Base-by-base conservation (phyloP, 2,888 invertebrate genomes). In the Agapostemon virescens region DNA sequence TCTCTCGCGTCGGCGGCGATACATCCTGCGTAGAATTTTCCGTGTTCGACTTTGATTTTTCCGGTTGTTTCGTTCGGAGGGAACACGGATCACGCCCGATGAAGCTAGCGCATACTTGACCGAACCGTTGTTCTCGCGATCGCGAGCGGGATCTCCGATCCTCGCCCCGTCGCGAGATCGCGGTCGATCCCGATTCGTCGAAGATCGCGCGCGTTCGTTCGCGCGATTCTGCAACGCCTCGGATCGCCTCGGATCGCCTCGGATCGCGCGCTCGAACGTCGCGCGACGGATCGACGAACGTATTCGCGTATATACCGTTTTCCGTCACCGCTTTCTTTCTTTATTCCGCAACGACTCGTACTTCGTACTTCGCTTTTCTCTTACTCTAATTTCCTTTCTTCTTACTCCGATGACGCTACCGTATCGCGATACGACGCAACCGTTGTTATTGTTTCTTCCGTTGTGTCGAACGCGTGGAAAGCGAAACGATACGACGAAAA, bases 301-400 rank as follows among this genome's bases (percentile, higher is more conserved):
- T n/a, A n/a, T n/a, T n/a, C n/a, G n/a, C n/a, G n/a, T n/a, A n/a
- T n/a, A n/a, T n/a, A n/a, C n/a, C n/a, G n/a, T n/a, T n/a, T n/a
- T n/a, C 11, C n/a, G n/a, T 49, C 26, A 26, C 26, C 26, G 26
- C 55, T 6, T 26, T 55, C 55, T 6, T 26, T 55, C 55, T 55
- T 55, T 55, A 55, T 55, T 55, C 55, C 55, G 55, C 26, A 26
- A 26, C 55, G 55, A 61, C 33, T 61, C 17, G 33, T 83, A 82
- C 82, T 83, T 61, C 17, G 33, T 83, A 82, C 82, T 83, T 84
- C 84, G 73, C 75, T 78, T 76, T 49, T 86, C 71, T 81, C 68
- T 86, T 69, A 80, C 68, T 82, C 81, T 86, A 73, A 75, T 83
- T 83, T 81, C 77, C 67, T 80, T 77, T 86, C 77, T 79, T 83